A percentile compares a stretch with the other conserved stretches of the same genome.
Evolutionary conservation across 1,140 invertebrate genomes (phyloP).

Genomic region (Lutraria rhynchaena): DNA sequence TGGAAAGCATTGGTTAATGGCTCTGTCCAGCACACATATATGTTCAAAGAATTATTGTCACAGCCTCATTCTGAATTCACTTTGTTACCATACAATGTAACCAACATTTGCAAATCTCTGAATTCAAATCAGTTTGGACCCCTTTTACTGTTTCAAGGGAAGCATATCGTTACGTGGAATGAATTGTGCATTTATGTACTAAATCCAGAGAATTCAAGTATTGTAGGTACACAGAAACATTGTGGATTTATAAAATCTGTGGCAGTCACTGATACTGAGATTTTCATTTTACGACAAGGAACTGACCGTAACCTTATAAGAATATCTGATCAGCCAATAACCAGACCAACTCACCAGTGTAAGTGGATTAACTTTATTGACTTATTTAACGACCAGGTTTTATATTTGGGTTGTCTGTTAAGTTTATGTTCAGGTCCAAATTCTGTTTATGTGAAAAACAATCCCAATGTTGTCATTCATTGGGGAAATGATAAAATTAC

Average conservation of each 20-base stretch:
- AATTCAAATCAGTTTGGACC: slow-evolving; percentile 86
- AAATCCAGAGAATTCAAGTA: slow-evolving; percentile 85
- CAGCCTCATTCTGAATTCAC: slow-evolving; percentile 63
- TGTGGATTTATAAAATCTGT: slow-evolving; percentile 84
- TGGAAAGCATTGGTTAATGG: slow-evolving; percentile 91
- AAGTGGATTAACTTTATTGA: neutral
- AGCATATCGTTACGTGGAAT: slow-evolving; percentile 89
- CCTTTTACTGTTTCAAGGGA: slow-evolving; percentile 87
- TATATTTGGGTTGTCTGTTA: too few relatives aligned
- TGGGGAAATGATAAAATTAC: too few relatives aligned
- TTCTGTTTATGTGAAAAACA: too few relatives aligned
- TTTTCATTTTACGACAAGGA: slow-evolving; percentile 87
- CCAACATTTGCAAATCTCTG: slow-evolving; percentile 6
- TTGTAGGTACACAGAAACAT: slow-evolving; percentile 82
- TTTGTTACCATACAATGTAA: slow-evolving; percentile 57
- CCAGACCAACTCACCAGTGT: slow-evolving; percentile 23
- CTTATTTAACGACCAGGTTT: too few relatives aligned
- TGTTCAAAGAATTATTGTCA: slow-evolving; percentile 89
- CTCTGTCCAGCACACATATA: slow-evolving; percentile 91
- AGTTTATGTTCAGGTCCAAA: too few relatives aligned
- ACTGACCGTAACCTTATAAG: slow-evolving; percentile 73
- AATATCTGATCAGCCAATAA: slow-evolving; percentile 59
- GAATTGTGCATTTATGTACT: slow-evolving; percentile 88
- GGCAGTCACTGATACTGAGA: slow-evolving; percentile 86
- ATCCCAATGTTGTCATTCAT: too few relatives aligned